Percentiles rank a stretch among this genome's conserved stretches.
phyloP scores from a whole-genome alignment of 2,797 vertebrate genomes.

The Hybognathus amarus region DNA sequence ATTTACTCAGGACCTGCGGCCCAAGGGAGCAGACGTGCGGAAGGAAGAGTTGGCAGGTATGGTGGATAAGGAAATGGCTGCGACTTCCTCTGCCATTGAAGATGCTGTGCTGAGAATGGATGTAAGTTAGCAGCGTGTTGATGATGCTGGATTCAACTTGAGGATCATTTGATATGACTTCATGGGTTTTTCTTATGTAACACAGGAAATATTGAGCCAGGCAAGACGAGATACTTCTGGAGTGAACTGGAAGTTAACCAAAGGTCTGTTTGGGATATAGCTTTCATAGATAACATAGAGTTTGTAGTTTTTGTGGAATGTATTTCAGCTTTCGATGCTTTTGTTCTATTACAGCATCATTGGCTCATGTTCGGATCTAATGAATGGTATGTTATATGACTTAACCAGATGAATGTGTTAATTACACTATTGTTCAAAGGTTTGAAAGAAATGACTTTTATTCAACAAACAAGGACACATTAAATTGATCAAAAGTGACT shows the following conservation, averaged over 20 bases:
- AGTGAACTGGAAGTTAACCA: slow-evolving; percentile 92
- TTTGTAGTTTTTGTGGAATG: background rate
- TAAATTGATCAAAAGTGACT: background rate
- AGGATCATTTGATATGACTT: background rate
- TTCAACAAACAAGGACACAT: background rate
- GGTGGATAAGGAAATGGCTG: slow-evolving; percentile 94
- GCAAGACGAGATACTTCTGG: slow-evolving; percentile 86
- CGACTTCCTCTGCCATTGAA: slow-evolving; percentile 89
- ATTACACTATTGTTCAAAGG: background rate
- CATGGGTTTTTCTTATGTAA: slow-evolving; percentile 4
- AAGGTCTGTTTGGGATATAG: slow-evolving; percentile 78
- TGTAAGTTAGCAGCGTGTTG: slow-evolving; percentile 69
- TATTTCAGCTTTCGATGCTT: background rate
- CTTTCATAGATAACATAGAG: background rate
- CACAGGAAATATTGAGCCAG: slow-evolving; percentile 94
- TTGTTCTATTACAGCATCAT: slow-evolving; percentile 82
- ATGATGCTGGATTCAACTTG: background rate
- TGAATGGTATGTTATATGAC: slow-evolving; percentile 78
- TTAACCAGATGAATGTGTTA: background rate
- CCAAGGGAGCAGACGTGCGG: slow-evolving; percentile 83
- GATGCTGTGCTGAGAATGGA: slow-evolving; percentile 89
- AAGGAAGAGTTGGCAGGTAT: slow-evolving; percentile 90
- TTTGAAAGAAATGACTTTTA: background rate
- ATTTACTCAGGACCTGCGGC: slow-evolving; percentile 81
- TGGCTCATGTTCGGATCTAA: slow-evolving; percentile 92